phyloP scores from a whole-genome alignment of 2,797 vertebrate species.

The Odontamblyopus lacepedii region DNA sequence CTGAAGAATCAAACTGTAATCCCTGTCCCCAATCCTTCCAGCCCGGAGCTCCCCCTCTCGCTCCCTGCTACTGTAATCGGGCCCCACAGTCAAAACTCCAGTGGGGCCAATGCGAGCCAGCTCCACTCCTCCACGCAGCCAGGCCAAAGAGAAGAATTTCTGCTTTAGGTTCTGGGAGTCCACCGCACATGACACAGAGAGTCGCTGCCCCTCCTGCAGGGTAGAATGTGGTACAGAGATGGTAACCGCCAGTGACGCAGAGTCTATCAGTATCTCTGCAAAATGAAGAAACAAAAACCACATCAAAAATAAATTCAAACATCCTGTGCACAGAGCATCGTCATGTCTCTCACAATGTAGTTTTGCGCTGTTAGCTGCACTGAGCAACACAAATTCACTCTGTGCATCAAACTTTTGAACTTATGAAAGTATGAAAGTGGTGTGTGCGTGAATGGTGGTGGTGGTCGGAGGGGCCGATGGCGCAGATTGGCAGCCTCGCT shows the following conservation, averaged over 20 bases:
- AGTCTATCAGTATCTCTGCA: constrained; percentile 47
- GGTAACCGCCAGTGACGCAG: constrained; percentile 62
- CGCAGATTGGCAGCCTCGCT: too few species aligned
- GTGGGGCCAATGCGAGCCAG: constrained; percentile 73
- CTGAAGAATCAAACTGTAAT: constrained; percentile 76
- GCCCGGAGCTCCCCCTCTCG: constrained; percentile 72
- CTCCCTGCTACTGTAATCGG: constrained; percentile 54
- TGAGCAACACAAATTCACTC: too few species aligned
- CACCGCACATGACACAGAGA: constrained; percentile 75
- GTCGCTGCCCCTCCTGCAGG: constrained; percentile 71
- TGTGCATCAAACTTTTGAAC: too few species aligned
- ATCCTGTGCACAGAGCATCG: constrained; percentile 25
- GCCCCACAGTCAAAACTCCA: constrained; percentile 70
- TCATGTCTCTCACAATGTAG: not conserved
- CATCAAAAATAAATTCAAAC: constrained; percentile 12
- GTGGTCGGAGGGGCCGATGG: too few species aligned
- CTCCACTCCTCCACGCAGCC: constrained; percentile 64
- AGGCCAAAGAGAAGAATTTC: constrained; percentile 74
- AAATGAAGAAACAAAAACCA: not conserved
- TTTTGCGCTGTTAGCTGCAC: not conserved
- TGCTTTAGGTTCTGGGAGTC: constrained; percentile 41
- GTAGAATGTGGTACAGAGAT: constrained; percentile 38
- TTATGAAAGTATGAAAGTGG: too few species aligned
- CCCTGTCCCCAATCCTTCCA: constrained; percentile 56
- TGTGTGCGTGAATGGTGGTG: too few species aligned